These are phyloP conservation scores for Eupithecia exiguata DNA, from an alignment of 2,888 invertebrate genomes.

Conservation along the genomic window DNA sequence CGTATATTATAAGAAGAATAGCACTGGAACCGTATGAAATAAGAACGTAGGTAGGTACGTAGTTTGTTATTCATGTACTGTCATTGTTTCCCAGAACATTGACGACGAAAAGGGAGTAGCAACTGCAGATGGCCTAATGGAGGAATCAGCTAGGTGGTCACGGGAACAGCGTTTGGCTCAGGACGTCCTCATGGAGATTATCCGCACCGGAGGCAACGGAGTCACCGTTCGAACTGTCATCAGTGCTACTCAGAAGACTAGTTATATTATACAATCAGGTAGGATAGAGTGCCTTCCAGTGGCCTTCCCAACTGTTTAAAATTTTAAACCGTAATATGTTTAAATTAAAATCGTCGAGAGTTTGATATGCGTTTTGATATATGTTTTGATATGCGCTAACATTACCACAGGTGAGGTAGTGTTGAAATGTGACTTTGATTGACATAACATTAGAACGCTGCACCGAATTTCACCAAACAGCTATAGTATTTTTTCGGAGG, in stretches of 20 bases:
- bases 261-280: constrained; percentile 34
- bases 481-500: too few relatives aligned
- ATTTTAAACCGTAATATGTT: too few relatives aligned
- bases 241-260: constrained; percentile 22
- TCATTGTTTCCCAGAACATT: neutral
- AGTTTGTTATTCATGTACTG: neutral
- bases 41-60: neutral
- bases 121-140: constrained; percentile 8
- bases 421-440: too few relatives aligned
- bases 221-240: constrained; percentile 34
- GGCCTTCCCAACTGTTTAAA: neutral
- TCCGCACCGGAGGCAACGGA: constrained; percentile 26
- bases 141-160: constrained; percentile 24
- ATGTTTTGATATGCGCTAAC: too few relatives aligned
- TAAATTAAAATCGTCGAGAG: too few relatives aligned
- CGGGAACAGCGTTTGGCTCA: constrained; percentile 17
- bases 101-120: neutral
- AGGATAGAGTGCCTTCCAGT: neutral
- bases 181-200: constrained; percentile 33
- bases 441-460: too few relatives aligned
- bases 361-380: too few relatives aligned
- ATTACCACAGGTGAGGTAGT: too few relatives aligned
- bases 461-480: too few relatives aligned
- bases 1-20: too few relatives aligned
- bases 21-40: neutral